These are phyloP conservation scores for Coryphaenoides rupestris DNA, from an alignment of 2,113 vertebrate genomes.

Conservation along the genomic window DNA sequence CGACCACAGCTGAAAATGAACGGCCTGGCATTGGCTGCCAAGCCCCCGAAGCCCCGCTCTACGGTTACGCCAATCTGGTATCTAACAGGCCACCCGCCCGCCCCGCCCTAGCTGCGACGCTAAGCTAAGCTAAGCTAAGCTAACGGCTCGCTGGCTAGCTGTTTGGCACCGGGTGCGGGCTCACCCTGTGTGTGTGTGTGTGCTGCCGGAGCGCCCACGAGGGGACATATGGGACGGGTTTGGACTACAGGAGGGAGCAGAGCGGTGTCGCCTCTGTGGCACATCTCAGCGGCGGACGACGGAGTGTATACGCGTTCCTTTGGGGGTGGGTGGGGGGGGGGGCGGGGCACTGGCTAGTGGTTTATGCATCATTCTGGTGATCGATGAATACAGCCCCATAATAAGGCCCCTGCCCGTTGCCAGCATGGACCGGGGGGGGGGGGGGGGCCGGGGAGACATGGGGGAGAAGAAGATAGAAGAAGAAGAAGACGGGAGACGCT, in stretches of 20 bases:
- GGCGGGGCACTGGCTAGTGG: constrained; percentile 33
- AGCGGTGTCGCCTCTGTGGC: constrained; percentile 26
- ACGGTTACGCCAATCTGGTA: no score
- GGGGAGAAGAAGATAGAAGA: constrained; percentile 33
- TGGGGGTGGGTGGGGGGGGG: no score
- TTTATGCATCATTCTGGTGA: constrained; percentile 48
- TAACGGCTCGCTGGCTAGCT: no score
- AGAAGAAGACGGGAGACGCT: no score
- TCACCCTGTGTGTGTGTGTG: no score
- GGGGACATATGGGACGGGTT: constrained; percentile 40
- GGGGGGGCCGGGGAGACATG: constrained; percentile 40
- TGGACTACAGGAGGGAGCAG: constrained; percentile 38
- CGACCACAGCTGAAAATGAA: no score
- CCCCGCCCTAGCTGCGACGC: no score
- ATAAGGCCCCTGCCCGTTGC: constrained; percentile 57
- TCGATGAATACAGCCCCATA: constrained; percentile 55
- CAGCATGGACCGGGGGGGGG: constrained; percentile 32
- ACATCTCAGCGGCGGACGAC: constrained; percentile 37
- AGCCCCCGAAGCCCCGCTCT: no score
- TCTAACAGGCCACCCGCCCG: no score
- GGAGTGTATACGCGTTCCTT: constrained; percentile 50
- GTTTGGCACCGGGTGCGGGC: constrained; percentile 9
- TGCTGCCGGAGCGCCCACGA: constrained; percentile 37
- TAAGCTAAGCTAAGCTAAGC: no score
- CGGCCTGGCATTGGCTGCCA: no score